phyloP scores from a whole-genome alignment of 2,113 vertebrate genomes.

The Scytalopus superciliaris region DNA sequence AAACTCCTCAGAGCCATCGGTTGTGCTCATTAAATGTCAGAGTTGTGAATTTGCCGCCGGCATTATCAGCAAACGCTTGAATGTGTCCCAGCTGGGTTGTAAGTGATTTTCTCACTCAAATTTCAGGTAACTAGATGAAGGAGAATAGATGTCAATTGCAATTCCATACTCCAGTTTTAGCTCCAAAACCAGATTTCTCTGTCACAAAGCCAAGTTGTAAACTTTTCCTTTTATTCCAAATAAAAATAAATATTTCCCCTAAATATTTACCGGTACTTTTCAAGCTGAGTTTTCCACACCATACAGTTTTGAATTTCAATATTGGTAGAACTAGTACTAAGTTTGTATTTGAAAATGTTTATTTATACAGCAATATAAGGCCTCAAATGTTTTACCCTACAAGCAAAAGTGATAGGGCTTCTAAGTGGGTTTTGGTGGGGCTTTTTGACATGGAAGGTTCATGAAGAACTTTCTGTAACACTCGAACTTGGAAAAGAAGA shows the following conservation, averaged over 20 bases:
- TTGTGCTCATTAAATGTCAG: conserved; percentile 9
- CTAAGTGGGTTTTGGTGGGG: background rate
- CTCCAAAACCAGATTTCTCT: background rate
- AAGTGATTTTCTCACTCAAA: background rate
- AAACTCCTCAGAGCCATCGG: background rate
- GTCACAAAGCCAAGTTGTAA: background rate
- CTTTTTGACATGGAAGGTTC: background rate
- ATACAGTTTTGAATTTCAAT: background rate
- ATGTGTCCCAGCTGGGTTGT: background rate
- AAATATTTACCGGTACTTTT: background rate
- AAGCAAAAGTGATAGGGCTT: background rate
- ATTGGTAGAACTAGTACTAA: background rate
- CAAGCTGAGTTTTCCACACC: background rate
- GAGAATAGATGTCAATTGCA: background rate
- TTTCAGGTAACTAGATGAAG: background rate
- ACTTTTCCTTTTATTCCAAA: background rate
- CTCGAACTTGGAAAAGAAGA: background rate
- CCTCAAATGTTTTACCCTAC: background rate
- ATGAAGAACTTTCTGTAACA: background rate
- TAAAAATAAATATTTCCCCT: background rate
- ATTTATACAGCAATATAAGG: background rate
- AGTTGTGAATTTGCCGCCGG: background rate
- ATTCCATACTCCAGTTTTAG: background rate
- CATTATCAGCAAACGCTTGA: background rate
- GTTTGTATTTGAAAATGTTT: background rate